Base-by-base conservation (phyloP, 2,113 vertebrate genomes). In the Meles meles region DNA sequence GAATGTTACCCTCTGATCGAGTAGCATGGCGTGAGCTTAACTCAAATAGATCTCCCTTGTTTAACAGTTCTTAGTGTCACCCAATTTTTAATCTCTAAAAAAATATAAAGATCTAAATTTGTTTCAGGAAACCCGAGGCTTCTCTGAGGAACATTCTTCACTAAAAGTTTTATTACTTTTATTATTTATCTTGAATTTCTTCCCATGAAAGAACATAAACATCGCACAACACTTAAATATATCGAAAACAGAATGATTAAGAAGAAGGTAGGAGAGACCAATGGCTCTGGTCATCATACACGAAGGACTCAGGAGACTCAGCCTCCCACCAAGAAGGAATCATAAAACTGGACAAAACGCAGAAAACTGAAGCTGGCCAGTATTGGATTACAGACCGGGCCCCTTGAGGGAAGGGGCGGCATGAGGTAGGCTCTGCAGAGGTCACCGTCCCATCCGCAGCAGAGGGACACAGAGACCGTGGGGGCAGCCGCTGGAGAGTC, bases 351-450 rank as follows among this genome's bases (percentile, higher is more conserved):
- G 27, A 67, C 17, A n/a, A 83, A 88, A 84, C 11, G 13, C 12
- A 47, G 0, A 12, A 17, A 88, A 52, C 2, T 3, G 39, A 44
- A 0, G 25, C 39, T 49, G 76, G n/a, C 23, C 27, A 31, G 42
- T 52, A 25, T 0, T 0, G 7, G 42, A 39, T 47, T 10, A 31
- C 1, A 49, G 49, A 13, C 1, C 9, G 18, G 17, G 7, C 15
- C 7, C 47, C 39, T 12, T 14, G 15, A 42, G 12, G 15, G 44
- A 61, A 29, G 79, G 23, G 34, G 9, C 14, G 11, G 14, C 4
- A 10, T 1, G 4, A 34, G 18, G 17, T 12, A 5, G 42, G 39
- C 44, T 15, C 14, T 1, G 31, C 31, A 12, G 15, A 37, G 20
- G 37, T 14, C 11, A 3, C 5, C 25, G 7, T 52, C 39, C 2